Evolutionary conservation across 2,797 vertebrate genomes (phyloP), one percentile per base, ranked within the genome.

Genomic region (Ibycter americanus): DNA sequence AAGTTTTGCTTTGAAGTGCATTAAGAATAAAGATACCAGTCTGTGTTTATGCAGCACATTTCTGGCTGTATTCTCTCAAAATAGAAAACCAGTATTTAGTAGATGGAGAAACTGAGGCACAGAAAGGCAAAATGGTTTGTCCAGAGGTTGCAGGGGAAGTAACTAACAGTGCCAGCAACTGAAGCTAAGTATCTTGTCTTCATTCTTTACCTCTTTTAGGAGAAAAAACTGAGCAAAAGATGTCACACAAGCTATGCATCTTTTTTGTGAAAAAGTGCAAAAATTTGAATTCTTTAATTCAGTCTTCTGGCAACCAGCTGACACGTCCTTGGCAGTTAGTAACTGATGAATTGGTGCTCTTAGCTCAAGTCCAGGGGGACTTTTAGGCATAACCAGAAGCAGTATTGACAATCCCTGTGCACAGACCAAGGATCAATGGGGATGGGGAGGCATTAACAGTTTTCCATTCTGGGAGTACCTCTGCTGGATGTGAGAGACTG

Each of bases 51-150:
- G 36, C 16, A 82, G 52, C 23, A 46, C 56, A 87, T 55, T 73
- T 68, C 47, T 18, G 56, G 32, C 58, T 89, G 52, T 52, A 51
- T 72, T 44, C 17, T 68, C 26, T 91, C 44, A 76, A 90, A 87
- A 38, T 6, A 78, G 27, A 77, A 54, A 23, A 7, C 15, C 3
- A 29, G 13, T 76, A n/a, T 89, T 89, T 93, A 63, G 61, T 15
- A 40, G 46, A 58, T 77, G 46, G 61, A 88, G 74, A 92, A 96
- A 89, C 73, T 47, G 94, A 96, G 85, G 73, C 58, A 55, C 52
- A 47, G 79, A 77, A 61, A 62, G 15, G 7, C 61, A 23, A 62
- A 58, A 47, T 44, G 20, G 55, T 19, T 86, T 86, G 67, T 31
- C 38, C 18, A 38, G 6, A 87, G 32, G n/a, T 52, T 56, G 15